Evolutionary conservation across 1,140 invertebrate species (phyloP).

Genomic region (Bombus pascuorum): DNA sequence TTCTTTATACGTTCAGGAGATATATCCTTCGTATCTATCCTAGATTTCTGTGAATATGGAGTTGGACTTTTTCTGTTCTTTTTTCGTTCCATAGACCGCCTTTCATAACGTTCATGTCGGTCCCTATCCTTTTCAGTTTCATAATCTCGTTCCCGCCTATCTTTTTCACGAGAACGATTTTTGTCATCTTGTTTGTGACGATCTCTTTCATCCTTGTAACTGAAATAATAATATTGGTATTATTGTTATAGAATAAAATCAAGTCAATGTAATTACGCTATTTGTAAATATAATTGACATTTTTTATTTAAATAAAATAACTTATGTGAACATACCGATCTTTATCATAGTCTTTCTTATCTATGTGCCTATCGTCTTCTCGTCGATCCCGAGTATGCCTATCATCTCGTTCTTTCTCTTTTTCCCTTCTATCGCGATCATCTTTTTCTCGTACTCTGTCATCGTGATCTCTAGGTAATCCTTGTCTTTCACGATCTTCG

Average conservation of each 20-base stretch:
- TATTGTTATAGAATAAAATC: not conserved
- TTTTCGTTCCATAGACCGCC: constrained; percentile 74
- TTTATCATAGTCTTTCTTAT: constrained; percentile 78
- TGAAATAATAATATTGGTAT: constrained; percentile 30
- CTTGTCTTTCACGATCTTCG: constrained; percentile 65
- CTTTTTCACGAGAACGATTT: constrained; percentile 69
- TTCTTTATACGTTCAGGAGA: constrained; percentile 79
- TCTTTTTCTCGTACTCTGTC: constrained; percentile 75
- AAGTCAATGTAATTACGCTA: not conserved
- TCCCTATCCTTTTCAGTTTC: constrained; percentile 70
- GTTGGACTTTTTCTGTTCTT: constrained; percentile 74
- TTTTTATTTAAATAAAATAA: not conserved
- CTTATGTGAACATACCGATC: constrained; percentile 69
- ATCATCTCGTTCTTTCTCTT: constrained; percentile 77
- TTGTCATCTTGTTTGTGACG: constrained; percentile 77
- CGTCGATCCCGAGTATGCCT: constrained; percentile 74
- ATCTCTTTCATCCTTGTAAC: constrained; percentile 78
- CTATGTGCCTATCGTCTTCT: constrained; percentile 72
- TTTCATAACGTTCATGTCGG: constrained; percentile 78
- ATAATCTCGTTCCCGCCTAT: constrained; percentile 68
- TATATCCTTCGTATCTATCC: constrained; percentile 72
- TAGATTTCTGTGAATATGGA: constrained; percentile 72
- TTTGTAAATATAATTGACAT: not conserved
- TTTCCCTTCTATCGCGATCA: constrained; percentile 77
- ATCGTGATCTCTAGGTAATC: constrained; percentile 69